A percentile compares a stretch with the other conserved stretches of the same genome.
Conservation (phyloP, 2,797 vertebrate species). For the Diplodus puntazzo region DNA sequence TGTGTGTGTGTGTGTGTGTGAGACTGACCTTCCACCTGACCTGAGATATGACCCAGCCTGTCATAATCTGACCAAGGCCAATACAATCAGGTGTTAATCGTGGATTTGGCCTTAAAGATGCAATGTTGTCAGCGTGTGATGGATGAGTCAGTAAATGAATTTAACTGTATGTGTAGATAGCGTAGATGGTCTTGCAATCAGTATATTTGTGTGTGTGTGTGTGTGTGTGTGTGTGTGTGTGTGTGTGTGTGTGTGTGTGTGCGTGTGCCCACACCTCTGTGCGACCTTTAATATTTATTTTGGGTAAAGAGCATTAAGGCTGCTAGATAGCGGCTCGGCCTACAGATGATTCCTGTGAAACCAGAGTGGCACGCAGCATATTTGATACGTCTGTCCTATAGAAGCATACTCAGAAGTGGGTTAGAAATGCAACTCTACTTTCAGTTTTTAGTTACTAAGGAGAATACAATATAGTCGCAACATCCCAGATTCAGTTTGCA, state of each 20-base stretch:
- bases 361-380: neutral
- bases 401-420: neutral
- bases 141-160: neutral
- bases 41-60: neutral
- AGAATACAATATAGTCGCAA: neutral
- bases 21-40: constrained; percentile 15
- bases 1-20: constrained; percentile 3
- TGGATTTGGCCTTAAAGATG: neutral
- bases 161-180: neutral
- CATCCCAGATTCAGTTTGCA: neutral
- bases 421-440: neutral
- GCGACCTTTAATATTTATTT: constrained; percentile 22
- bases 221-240: no score
- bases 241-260: neutral
- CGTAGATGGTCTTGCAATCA: neutral
- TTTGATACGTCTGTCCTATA: neutral
- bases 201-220: neutral
- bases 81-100: constrained; percentile 35
- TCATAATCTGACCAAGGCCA: constrained; percentile 25
- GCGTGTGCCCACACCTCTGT: neutral
- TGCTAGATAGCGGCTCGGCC: constrained; percentile 9
- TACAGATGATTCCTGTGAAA: neutral
- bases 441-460: neutral
- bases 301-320: neutral
- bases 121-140: constrained; percentile 2